Evolutionary conservation across 2,888 invertebrate species (phyloP).

Genomic region (Perizoma affinitatum): DNA sequence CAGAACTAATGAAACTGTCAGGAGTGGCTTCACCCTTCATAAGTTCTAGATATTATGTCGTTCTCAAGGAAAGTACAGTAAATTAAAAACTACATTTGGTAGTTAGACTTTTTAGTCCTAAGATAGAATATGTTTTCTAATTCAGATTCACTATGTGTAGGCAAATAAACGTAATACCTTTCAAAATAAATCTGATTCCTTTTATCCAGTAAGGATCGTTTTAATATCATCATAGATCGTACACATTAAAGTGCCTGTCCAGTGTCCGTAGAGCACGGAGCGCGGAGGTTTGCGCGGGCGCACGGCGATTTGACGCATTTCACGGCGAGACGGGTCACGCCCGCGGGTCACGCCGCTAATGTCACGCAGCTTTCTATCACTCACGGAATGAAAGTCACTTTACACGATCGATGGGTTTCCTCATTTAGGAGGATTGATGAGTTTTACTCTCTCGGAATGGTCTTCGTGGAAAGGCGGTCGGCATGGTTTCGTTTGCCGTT

Average conservation of each 20-base stretch:
- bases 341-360: constrained; percentile 74
- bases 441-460: constrained; percentile 21
- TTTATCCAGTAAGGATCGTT: too few relatives aligned
- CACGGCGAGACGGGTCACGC: constrained; percentile 76
- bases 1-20: too few relatives aligned
- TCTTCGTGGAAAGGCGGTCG: not conserved
- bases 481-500: constrained; percentile 18
- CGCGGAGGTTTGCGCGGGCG: constrained; percentile 62
- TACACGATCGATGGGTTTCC: constrained; percentile 44
- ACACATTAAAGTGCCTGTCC: constrained; percentile 39
- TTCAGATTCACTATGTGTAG: too few relatives aligned
- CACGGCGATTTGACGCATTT: constrained; percentile 83
- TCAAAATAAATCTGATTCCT: too few relatives aligned
- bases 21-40: too few relatives aligned
- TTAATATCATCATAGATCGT: constrained; percentile 30
- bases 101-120: too few relatives aligned
- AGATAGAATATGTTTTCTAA: too few relatives aligned
- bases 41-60: too few relatives aligned
- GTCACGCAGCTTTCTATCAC: constrained; percentile 77
- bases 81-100: too few relatives aligned
- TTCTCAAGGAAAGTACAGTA: too few relatives aligned
- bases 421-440: constrained; percentile 39
- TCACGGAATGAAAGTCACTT: constrained; percentile 68
- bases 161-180: too few relatives aligned
- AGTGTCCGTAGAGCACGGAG: constrained; percentile 57